Percentiles rank a stretch among this genome's conserved stretches.
Conservation (phyloP, 2,888 invertebrate species). For the Dasypolia templi region DNA sequence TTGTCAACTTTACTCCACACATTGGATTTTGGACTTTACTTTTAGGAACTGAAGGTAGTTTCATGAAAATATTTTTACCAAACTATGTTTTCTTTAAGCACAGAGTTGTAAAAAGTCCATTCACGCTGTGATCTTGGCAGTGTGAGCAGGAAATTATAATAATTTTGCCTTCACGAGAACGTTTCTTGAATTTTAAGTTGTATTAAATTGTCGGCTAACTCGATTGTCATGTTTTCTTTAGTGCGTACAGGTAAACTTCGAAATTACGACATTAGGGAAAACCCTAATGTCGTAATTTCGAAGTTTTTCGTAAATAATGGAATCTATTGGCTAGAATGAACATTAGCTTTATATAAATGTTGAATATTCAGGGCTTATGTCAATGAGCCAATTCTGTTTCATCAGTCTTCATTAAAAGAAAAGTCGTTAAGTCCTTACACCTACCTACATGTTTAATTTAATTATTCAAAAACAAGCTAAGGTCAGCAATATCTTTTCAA, state of each 20-base stretch:
- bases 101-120: conserved; percentile 78
- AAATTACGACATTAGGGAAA: no score
- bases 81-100: conserved; percentile 78
- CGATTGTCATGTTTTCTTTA: conserved; percentile 60
- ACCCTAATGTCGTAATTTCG: conserved; percentile 52
- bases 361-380: conserved; percentile 2
- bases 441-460: neutral
- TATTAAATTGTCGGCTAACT: conserved; percentile 55
- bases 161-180: conserved; percentile 60
- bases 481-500: neutral
- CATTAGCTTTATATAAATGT: conserved; percentile 5
- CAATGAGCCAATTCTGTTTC: neutral
- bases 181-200: conserved; percentile 67
- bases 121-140: conserved; percentile 78
- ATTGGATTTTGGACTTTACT: conserved; percentile 67
- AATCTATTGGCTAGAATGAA: neutral
- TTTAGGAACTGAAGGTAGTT: conserved; percentile 36
- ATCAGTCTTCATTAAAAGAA: neutral
- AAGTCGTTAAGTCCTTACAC: neutral
- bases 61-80: conserved; percentile 20
- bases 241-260: conserved; percentile 14
- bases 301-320: conserved; percentile 24
- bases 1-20: conserved; percentile 81
- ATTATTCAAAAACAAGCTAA: neutral
- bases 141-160: conserved; percentile 69